Conservation (phyloP, 2,113 vertebrate genomes). For the Lepus europaeus region DNA sequence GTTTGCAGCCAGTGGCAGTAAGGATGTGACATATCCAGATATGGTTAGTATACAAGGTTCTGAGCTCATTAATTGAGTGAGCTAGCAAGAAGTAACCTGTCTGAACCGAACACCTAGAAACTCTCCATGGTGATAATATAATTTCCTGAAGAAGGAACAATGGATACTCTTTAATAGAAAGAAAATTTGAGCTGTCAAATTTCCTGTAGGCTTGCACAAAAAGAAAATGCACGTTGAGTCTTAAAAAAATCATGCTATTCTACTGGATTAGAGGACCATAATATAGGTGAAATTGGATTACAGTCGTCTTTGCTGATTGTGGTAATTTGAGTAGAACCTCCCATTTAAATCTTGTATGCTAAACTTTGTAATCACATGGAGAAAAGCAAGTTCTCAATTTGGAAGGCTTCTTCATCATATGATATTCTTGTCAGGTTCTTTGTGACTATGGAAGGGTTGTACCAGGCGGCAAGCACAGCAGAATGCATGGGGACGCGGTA, state of each 20-base stretch:
- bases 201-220: neutral
- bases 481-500: neutral
- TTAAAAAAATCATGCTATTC: neutral
- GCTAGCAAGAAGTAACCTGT: neutral
- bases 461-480: neutral
- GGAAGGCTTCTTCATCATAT: slow-evolving; percentile 14
- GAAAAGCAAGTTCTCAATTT: slow-evolving; percentile 37
- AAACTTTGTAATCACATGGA: slow-evolving; percentile 32
- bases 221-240: neutral
- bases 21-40: neutral
- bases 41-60: neutral
- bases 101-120: slow-evolving; percentile 4
- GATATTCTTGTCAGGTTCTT: slow-evolving; percentile 21
- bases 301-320: neutral
- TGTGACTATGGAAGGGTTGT: neutral
- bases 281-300: slow-evolving; percentile 36
- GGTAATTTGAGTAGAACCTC: slow-evolving; percentile 50
- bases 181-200: slow-evolving; percentile 14
- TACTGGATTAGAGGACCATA: neutral
- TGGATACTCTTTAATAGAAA: neutral
- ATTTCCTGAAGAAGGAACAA: neutral
- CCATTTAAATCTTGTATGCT: slow-evolving; percentile 16
- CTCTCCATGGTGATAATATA: neutral
- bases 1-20: neutral
- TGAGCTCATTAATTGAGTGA: neutral